Base-by-base conservation (phyloP, 2,113 vertebrate genomes). In the Seriola rivoliana region DNA sequence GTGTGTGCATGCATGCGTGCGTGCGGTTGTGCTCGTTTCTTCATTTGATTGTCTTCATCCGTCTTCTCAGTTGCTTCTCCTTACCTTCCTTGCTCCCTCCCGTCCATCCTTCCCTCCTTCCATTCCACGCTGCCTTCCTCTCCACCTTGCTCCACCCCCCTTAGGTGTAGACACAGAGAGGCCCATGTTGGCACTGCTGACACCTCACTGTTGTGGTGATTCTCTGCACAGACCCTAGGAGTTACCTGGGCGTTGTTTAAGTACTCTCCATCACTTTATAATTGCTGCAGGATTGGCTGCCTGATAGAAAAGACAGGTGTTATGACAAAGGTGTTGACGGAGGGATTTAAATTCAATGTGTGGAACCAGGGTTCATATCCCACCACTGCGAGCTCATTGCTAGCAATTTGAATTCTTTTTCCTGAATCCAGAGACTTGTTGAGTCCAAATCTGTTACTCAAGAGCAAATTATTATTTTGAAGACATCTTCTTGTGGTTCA, bases 31-130 rank as follows among this genome's bases (percentile, higher is more conserved):
- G 78, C 87, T 60, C 81, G 89, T 86, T 86, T 89, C 88, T 80
- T 92, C 91, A 87, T 89, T 91, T 91, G 86, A 81, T 88, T 42
- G 87, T 81, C 85, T 78, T 67, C 87, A 90, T 92, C 75, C 4
- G 85, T 89, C 74, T 84, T 82, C 91, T 93, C 91, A 92, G 92
- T 93, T 92, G 88, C 90, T 89, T 90, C 72, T 91, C 84, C 79
- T 75, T 79, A 66, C 71, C 85, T 80, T 78, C 81, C 83, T 86
- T 85, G 73, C 75, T 87, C 71, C 78, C 69, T 62, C 75, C 62
- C 10, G 5, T 85, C 70, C 69, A 70, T 63, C 38, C 84, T 73
- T 71, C 66, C 59, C 58, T 79, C 73, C 84, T 65, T 55, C 81
- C 91, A 85, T 91, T 63, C 79, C 78, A 85, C 8, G 71, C 89